Base-by-base conservation (phyloP, 2,797 vertebrate species). In the Pagetopsis macropterus region DNA sequence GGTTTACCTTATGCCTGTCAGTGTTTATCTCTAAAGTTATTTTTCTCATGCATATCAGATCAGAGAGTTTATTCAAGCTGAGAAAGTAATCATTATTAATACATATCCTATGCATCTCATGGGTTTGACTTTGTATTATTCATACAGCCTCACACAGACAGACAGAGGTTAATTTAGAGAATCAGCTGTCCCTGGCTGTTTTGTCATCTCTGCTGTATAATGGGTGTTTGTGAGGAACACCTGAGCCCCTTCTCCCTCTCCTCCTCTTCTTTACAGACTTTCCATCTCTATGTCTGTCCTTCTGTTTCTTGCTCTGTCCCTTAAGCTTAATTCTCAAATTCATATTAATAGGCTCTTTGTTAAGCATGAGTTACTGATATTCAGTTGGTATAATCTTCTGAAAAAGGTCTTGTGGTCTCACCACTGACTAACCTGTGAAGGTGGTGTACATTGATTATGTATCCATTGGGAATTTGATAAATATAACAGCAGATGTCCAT, bases 101-200 rank as follows among this genome's bases (percentile, higher is more conserved):
- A 27, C 45, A 59, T 49, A 10, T 41, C 12, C 43, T 37, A 13
- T 56, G 43, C 45, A 65, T 58, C 33, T 51, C 62, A 50, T 50
- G 52, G 33, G 4, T 41, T 49, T 14, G 45, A 21, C 15, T 63
- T 50, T 63, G 17, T 48, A 50, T 50, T 56, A 56, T 50, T 65
- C 62, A 65, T 27, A 63, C 4, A 49, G 12, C 50, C 5, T 17
- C 21, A 7, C 16, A 17, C 41, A 4, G 12, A 27, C 41, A 6
- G 10, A 55, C 46, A 49, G 14, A 44, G 66, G 62, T 54, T 55
- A 44, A 72, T 61, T 79, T 78, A 60, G 68, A 81, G 8, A 72
- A 72, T 81, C 70, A 79, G 70, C 57, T 67, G 56, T 67, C 64
- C 33, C 14, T 48, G 44, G 51, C 44, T 63, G 64, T 40, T 45